phyloP scores from a whole-genome alignment of 2,888 invertebrate genomes.

The Lasioglossum leucozonium region DNA sequence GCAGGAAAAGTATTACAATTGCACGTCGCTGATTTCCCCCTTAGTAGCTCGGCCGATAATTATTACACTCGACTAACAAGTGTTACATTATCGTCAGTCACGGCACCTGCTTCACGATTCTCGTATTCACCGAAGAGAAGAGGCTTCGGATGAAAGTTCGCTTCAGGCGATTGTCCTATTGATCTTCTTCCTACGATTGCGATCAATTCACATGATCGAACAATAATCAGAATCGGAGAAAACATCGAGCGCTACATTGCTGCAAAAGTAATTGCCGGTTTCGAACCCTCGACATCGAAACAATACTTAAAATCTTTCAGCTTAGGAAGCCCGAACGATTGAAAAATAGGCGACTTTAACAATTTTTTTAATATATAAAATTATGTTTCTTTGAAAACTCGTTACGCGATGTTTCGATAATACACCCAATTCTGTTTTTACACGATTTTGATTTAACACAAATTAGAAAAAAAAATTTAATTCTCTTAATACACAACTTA shows the following conservation, averaged over 20 bases:
- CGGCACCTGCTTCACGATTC: not conserved
- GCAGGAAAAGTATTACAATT: not conserved
- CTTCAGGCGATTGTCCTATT: not conserved
- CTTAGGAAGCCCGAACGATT: too few relatives aligned
- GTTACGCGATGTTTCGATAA: too few relatives aligned
- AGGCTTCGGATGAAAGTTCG: not conserved
- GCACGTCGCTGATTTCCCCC: not conserved
- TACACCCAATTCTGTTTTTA: too few relatives aligned
- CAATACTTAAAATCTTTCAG: too few relatives aligned
- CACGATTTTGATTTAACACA: too few relatives aligned
- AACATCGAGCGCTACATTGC: not conserved
- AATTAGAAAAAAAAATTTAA: too few relatives aligned
- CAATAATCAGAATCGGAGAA: not conserved
- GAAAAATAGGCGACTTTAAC: too few relatives aligned
- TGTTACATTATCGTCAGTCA: not conserved
- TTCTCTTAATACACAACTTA: too few relatives aligned
- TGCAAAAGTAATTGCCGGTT: not conserved
- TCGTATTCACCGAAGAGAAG: not conserved
- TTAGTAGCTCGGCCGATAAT: not conserved
- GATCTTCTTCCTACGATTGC: not conserved
- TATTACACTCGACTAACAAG: not conserved
- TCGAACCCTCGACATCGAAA: too few relatives aligned
- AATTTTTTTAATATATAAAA: too few relatives aligned
- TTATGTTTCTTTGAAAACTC: too few relatives aligned
- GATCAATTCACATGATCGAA: not conserved